Evolutionary conservation across 2,888 invertebrate genomes (phyloP), one percentile per base, ranked within the genome.

Genomic region (Halictus quadricinctus): DNA sequence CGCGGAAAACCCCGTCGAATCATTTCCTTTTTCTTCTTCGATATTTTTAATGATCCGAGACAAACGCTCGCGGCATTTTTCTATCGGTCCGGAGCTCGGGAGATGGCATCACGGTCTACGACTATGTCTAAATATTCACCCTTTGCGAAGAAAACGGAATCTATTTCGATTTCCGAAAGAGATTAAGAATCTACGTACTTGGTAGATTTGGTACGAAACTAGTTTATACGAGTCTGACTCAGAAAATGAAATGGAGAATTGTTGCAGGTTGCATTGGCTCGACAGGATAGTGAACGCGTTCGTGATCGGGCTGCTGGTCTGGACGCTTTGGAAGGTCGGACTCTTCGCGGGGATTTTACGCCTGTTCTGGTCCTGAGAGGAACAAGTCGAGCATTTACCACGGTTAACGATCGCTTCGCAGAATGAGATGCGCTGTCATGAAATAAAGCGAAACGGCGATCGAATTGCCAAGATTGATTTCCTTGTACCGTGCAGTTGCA

Each of bases 201-300:
- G n/a, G n/a, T n/a, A n/a, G n/a, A n/a, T n/a, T n/a, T n/a, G n/a
- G n/a, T n/a, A n/a, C n/a, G n/a, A n/a, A n/a, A n/a, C n/a, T n/a
- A n/a, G n/a, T n/a, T n/a, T n/a, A n/a, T n/a, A n/a, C n/a, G n/a
- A n/a, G n/a, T n/a, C n/a, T n/a, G n/a, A n/a, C n/a, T n/a, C n/a
- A 54, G 36, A 36, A 36, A 36, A 36, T 36, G 36, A 36, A 36
- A 36, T 0, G 36, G 5, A 36, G 36, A 69, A 85, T 46, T 87
- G 80, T 94, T 93, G 69, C 92, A 95, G 95, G 79, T 93, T 94
- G 94, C 88, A 89, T 70, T 92, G 92, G 92, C 74, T 95, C 78
- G 92, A 94, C 79, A 88, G 69, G 50, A 81, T 91, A 60, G 85
- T 91, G 66, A 92, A 88, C 69, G 69, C 72, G 13, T 85, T 84